Evolutionary conservation across 2,888 invertebrate genomes (phyloP), one percentile per base, ranked within the genome.

Genomic region (Drosophila acutilabella): DNA sequence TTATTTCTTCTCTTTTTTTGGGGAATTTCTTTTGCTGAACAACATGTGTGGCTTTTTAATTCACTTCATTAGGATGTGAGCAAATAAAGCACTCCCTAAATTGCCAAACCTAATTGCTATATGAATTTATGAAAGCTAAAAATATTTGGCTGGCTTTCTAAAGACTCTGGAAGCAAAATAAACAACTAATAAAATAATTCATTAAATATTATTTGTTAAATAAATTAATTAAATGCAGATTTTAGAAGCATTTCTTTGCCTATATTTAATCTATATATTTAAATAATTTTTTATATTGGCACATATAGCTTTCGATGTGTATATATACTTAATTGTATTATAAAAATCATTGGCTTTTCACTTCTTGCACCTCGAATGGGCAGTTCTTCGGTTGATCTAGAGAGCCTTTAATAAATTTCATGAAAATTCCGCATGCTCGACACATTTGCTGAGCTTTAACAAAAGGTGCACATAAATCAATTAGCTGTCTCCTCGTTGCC

Each of bases 21-120:
- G 44, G 45, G 14, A 45, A 38, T 40, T 40, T 36, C 13, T 47
- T 77, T 68, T 83, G 71, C 57, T 68, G 73, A 78, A 69, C 87
- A 80, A 77, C 87, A 84, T 86, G 86, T 89, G 89, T 87, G 86
- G 86, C 89, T 71, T 87, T 89, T 87, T 84, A 87, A 89, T 89
- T 87, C 75, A 80, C 72, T 74, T 71, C 67, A 75, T 81, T 74
- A 73, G 62, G 78, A 52, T 67, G 74, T 70, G 67, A 67, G 48
- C 71, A 75, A 85, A 74, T 78, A 74, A 71, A 66, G 69, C 62
- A 70, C 47, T 66, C 8, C 14, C n/a, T 41, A 42, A 48, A 38
- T 42, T 51, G 30, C 30, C 10, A 42, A 36, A 41, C 2, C 11
- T 36, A 47, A 47, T 18, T 47, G 40, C 11, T 23, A 41, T 23